phyloP scores from a whole-genome alignment of 2,888 invertebrate species.

The Leptura quadrifasciata region DNA sequence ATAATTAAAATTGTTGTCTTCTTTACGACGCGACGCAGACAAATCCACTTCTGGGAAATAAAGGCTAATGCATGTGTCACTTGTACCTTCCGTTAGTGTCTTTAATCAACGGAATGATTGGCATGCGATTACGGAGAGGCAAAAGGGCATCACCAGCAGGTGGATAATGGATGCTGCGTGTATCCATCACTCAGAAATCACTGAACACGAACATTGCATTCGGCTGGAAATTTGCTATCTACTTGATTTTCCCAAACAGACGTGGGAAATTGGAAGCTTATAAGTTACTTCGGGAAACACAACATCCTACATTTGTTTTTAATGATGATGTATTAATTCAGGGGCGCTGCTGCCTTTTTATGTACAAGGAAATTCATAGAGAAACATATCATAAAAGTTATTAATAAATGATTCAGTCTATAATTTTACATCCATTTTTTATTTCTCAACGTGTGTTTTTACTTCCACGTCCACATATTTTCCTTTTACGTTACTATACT shows the following conservation, averaged over 20 bases:
- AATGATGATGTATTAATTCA: background rate
- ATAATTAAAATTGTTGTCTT: background rate
- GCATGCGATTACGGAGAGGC: conserved; percentile 58
- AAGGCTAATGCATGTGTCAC: conserved; percentile 15
- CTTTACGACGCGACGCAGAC: background rate
- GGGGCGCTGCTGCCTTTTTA: no score
- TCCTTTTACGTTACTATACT: no score
- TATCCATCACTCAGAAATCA: conserved; percentile 67
- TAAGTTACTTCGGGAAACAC: conserved; percentile 18
- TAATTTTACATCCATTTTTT: no score
- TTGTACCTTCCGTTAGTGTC: background rate
- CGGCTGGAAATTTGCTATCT: conserved; percentile 45
- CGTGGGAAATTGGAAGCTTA: background rate
- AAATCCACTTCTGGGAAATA: background rate
- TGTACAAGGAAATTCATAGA: no score
- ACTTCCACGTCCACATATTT: no score
- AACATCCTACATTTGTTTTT: background rate
- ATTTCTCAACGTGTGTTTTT: no score
- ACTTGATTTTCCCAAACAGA: conserved; percentile 31
- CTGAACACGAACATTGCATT: conserved; percentile 67
- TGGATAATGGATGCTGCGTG: conserved; percentile 70
- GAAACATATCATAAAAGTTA: no score
- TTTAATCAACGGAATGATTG: conserved; percentile 59
- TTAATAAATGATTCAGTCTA: no score
- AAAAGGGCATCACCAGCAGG: conserved; percentile 54